Evolutionary conservation across 2,113 vertebrate genomes (phyloP), one percentile per base, ranked within the genome.

Genomic region (Steatornis caripensis): DNA sequence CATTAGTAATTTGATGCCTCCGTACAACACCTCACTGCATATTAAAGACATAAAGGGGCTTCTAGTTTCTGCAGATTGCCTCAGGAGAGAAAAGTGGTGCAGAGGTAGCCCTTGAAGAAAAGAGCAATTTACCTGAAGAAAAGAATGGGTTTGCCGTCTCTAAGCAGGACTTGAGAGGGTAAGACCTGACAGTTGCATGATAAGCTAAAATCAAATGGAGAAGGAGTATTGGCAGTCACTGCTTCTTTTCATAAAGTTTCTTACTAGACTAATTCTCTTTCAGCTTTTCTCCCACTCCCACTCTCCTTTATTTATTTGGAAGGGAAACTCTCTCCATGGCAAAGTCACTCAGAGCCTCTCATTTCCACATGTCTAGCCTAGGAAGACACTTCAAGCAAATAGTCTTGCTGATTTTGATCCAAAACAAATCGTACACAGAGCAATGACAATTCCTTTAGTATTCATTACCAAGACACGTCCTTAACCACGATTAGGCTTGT

Each of bases 1-100:
- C 86, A 66, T 93, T 96, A 86, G 70, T 72, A 95, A 87, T 93
- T 94, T 78, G 61, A 96, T 97, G 84, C 41, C 82, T 95, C 76
- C 34, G 22, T 30, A 45, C 9, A 69, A 60, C 39, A 72, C 37
- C 84, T 87, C 36, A 53, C 65, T 89, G 61, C 84, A 97, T 81
- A 75, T 74, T 96, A 90, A 96, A 68, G 75, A 87, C 13, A 61
- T 30, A 66, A 87, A 89, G 24, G 20, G 32, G 11, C 34, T 76
- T 93, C 81, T 46, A 55, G 71, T 77, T 94, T 60, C 64, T 82
- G 76, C 69, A 91, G 84, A 26, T 45, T 20, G 34, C 41, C 26
- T 90, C 36, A 34, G 55, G 49, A 92, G 51, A 87, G 8, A 74
- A n/a, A 87, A 88, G 71, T 37, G 15, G 14, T 46, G 30, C n/a